Percentiles rank a stretch among this genome's conserved stretches.
phyloP scores from a whole-genome alignment of 2,888 invertebrate genomes.

The Stegana nigrithorax region DNA sequence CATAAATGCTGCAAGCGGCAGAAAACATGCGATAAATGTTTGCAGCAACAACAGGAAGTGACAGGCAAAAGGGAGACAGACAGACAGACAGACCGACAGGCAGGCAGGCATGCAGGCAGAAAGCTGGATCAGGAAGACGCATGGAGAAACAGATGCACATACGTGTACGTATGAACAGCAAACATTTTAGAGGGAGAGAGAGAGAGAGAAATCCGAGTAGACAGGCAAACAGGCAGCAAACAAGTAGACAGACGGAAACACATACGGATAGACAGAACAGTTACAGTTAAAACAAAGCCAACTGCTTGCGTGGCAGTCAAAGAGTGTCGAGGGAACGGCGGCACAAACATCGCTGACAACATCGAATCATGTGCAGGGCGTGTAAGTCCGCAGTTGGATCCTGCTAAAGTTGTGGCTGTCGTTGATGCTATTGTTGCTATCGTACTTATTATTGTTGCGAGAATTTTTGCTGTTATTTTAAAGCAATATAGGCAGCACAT shows the following conservation, averaged over 20 bases:
- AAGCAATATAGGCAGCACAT: not conserved
- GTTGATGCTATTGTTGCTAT: not conserved
- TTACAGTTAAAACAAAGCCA: conserved; percentile 3
- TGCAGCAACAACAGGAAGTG: conserved; percentile 9
- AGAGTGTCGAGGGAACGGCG: not conserved
- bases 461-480: not conserved
- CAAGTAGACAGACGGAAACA: not conserved
- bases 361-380: not conserved
- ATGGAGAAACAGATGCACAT: too few species aligned
- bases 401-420: not conserved
- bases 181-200: too few species aligned
- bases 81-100: not conserved
- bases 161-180: too few species aligned
- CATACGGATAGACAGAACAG: not conserved
- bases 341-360: not conserved
- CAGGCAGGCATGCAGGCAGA: not conserved
- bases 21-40: conserved; percentile 7
- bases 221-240: conserved; percentile 7
- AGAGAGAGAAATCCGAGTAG: too few species aligned
- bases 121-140: too few species aligned
- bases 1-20: conserved; percentile 46
- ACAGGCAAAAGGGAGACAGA: not conserved
- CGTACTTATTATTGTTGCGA: not conserved
- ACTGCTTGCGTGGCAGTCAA: not conserved
- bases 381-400: not conserved